Evolutionary conservation across 1,140 invertebrate species (phyloP).

Genomic region (Hycleus phaleratus): DNA sequence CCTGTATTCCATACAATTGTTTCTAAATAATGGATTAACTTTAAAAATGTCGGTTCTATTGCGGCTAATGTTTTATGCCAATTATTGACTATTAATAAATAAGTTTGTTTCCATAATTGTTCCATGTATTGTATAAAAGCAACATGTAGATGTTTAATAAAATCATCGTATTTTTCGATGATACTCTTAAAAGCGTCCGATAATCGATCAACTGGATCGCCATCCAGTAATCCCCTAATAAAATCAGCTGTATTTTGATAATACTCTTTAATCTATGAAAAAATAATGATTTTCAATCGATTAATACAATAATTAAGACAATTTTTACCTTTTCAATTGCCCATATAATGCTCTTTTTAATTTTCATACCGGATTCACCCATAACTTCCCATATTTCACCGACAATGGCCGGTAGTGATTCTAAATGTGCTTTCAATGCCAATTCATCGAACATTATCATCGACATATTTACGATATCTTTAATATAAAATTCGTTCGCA

Average conservation of each 20-base stretch:
- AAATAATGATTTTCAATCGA: not conserved
- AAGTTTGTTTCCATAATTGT: slow-evolving; percentile 58
- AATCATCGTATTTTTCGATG: slow-evolving; percentile 67
- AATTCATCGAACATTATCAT: slow-evolving; percentile 66
- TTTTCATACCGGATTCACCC: slow-evolving; percentile 70
- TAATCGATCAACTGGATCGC: slow-evolving; percentile 61
- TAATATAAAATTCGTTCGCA: slow-evolving; percentile 74
- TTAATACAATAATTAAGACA: not conserved
- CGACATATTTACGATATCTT: slow-evolving; percentile 61
- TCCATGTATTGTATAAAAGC: slow-evolving; percentile 67
- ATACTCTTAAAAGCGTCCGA: slow-evolving; percentile 57
- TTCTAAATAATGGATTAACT: slow-evolving; percentile 65
- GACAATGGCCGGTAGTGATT: slow-evolving; percentile 67
- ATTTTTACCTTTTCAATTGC: slow-evolving; percentile 55
- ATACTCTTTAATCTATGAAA: slow-evolving; percentile 51
- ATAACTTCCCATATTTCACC: slow-evolving; percentile 76
- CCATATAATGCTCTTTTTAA: slow-evolving; percentile 65
- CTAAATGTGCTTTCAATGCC: slow-evolving; percentile 66
- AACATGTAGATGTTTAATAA: slow-evolving; percentile 69
- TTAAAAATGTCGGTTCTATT: slow-evolving; percentile 69
- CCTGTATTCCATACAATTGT: slow-evolving; percentile 62
- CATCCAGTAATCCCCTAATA: slow-evolving; percentile 58
- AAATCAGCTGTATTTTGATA: slow-evolving; percentile 63
- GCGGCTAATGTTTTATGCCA: slow-evolving; percentile 62
- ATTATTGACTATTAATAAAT: slow-evolving; percentile 52